A percentile compares a stretch with the other conserved stretches of the same genome.
Conservation (phyloP, 1,140 invertebrate genomes). For the Aphis craccivora region DNA sequence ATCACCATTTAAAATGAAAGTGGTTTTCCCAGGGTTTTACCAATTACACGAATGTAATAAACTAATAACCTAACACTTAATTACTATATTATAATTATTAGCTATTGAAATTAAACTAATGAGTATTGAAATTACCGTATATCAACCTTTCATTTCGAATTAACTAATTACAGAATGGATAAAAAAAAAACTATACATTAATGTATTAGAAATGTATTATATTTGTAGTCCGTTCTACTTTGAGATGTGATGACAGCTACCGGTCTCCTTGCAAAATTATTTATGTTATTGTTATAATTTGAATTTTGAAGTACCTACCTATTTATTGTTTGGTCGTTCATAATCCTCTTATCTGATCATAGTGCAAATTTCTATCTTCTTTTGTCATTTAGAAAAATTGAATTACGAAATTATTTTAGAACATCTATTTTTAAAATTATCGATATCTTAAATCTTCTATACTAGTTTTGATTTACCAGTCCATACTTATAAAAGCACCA, state of each 20-base stretch:
- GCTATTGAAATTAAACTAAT: neutral
- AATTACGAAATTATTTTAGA: neutral
- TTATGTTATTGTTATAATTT: too few relatives aligned
- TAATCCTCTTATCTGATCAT: neutral
- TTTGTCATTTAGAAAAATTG: neutral
- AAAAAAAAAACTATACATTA: neutral
- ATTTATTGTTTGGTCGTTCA: neutral
- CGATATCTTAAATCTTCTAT: neutral
- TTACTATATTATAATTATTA: neutral
- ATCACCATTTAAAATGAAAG: neutral
- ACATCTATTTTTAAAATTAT: neutral
- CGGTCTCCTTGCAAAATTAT: neutral
- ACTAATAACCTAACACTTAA: neutral
- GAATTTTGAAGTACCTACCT: too few relatives aligned
- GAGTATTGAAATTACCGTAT: neutral
- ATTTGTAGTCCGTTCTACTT: neutral
- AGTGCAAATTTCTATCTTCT: neutral
- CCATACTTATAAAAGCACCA: too few relatives aligned
- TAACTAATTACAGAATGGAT: neutral
- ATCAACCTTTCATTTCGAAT: neutral
- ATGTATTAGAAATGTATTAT: neutral
- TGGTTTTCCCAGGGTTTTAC: neutral
- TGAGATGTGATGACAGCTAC: neutral
- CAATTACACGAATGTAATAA: neutral
- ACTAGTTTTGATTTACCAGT: too few relatives aligned